Percentiles rank a stretch among this genome's conserved stretches.
Evolutionary conservation across 1,140 invertebrate genomes (phyloP).

Genomic region (Tetragnatha versicolor): DNA sequence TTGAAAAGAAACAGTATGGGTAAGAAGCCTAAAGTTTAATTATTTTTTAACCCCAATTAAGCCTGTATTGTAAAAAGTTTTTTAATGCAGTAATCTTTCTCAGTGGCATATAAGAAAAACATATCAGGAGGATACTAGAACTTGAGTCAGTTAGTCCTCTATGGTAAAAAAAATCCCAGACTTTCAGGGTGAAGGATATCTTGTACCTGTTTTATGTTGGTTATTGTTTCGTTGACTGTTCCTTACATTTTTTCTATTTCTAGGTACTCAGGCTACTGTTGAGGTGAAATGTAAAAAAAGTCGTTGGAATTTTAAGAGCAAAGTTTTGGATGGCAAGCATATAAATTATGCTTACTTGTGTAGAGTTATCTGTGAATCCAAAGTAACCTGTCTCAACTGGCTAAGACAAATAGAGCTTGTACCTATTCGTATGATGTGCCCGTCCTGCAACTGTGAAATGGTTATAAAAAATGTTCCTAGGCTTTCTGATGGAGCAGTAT

Average conservation of each 20-base stretch:
- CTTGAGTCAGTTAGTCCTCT: too few relatives aligned
- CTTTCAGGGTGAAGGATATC: too few relatives aligned
- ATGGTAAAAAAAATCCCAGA: too few relatives aligned
- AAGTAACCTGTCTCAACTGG: constrained; percentile 19
- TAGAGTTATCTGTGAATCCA: constrained; percentile 26
- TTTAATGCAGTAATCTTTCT: too few relatives aligned
- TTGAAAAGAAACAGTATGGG: too few relatives aligned
- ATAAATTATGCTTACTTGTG: constrained; percentile 36
- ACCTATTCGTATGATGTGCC: constrained; percentile 12
- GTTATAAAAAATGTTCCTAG: constrained; percentile 8
- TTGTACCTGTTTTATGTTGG: not conserved
- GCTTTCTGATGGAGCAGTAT: constrained; percentile 40
- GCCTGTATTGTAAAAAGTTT: too few relatives aligned
- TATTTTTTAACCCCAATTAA: too few relatives aligned
- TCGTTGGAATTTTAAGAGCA: constrained; percentile 23
- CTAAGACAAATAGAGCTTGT: constrained; percentile 20
- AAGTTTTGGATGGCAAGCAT: constrained; percentile 16
- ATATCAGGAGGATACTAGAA: too few relatives aligned
- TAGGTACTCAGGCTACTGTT: not conserved
- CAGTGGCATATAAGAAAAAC: too few relatives aligned
- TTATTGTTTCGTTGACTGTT: too few relatives aligned
- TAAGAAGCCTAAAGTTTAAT: too few relatives aligned
- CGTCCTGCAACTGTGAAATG: constrained; percentile 26
- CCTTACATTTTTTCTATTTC: not conserved
- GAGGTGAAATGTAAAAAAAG: not conserved